These are phyloP conservation scores for Hoplostethus atlanticus DNA, from an alignment of 2,797 vertebrate genomes.

Conservation along the genomic window DNA sequence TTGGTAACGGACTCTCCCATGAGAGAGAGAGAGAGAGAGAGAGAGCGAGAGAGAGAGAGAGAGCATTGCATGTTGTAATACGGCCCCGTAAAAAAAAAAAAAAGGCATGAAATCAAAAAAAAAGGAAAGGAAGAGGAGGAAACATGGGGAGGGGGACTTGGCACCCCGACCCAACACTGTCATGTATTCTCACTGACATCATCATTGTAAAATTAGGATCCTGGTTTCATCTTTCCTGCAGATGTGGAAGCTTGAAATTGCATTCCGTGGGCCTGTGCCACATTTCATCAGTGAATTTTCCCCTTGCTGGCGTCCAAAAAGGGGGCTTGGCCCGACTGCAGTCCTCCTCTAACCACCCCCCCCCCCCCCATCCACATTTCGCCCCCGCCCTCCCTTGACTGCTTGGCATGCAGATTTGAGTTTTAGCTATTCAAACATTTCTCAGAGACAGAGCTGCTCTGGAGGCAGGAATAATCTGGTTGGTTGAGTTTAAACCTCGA, in stretches of 20 bases:
- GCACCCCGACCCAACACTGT: conserved; percentile 85
- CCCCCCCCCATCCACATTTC: background rate
- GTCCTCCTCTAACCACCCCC: conserved; percentile 17
- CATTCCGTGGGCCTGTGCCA: conserved; percentile 95
- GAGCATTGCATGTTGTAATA: conserved; percentile 36
- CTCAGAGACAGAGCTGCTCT: no score
- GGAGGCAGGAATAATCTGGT: no score
- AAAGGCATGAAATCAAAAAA: conserved; percentile 39
- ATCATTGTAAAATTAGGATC: conserved; percentile 94
- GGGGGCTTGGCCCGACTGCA: conserved; percentile 41
- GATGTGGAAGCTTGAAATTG: conserved; percentile 95
- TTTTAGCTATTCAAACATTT: no score
- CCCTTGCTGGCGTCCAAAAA: conserved; percentile 88
- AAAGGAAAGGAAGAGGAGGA: conserved; percentile 25
- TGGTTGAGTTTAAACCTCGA: no score
- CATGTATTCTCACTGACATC: conserved; percentile 93
- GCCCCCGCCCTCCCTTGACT: no score
- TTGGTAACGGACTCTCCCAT: conserved; percentile 55
- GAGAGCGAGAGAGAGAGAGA: conserved; percentile 1
- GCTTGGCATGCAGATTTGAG: no score
- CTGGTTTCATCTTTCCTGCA: conserved; percentile 93
- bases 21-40: conserved; percentile 26
- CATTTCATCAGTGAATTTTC: conserved; percentile 94
- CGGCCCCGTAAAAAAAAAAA: conserved; percentile 59
- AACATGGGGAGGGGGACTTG: conserved; percentile 73